Evolutionary conservation across 2,113 vertebrate species (phyloP).

Genomic region (Cyprinodon brontotheroides): DNA sequence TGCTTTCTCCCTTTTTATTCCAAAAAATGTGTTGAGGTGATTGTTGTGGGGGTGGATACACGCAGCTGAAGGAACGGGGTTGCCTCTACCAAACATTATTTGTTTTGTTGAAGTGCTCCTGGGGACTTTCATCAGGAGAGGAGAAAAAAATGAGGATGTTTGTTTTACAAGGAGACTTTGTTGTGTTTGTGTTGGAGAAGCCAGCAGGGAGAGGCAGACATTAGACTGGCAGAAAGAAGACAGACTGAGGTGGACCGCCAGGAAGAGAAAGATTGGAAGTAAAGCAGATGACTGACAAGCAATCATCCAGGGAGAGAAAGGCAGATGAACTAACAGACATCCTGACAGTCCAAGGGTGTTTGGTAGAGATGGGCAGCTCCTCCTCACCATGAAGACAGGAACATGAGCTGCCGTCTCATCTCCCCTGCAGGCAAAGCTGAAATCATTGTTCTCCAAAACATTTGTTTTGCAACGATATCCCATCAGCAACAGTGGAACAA

Average conservation of each 20-base stretch:
- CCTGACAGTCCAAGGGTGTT: constrained; percentile 33
- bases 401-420: constrained; percentile 6
- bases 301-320: constrained; percentile 38
- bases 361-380: constrained; percentile 54
- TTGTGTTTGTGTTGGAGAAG: constrained; percentile 34
- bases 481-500: background rate
- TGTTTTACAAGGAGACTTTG: constrained; percentile 59
- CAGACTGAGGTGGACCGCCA: constrained; percentile 15
- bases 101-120: constrained; percentile 59
- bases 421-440: constrained; percentile 24
- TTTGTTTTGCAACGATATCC: background rate
- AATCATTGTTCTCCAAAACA: background rate
- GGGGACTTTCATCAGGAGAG: constrained; percentile 43
- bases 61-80: background rate
- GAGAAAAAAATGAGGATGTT: constrained; percentile 25
- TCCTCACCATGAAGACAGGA: constrained; percentile 15
- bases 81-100: constrained; percentile 58
- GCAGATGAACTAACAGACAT: constrained; percentile 42
- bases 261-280: constrained; percentile 26
- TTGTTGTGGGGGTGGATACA: background rate
- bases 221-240: constrained; percentile 7
- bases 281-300: constrained; percentile 54
- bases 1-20: background rate
- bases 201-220: constrained; percentile 12
- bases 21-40: background rate